Evolutionary conservation across 2,113 vertebrate species (phyloP).

Genomic region (Cochlearius cochlearius): DNA sequence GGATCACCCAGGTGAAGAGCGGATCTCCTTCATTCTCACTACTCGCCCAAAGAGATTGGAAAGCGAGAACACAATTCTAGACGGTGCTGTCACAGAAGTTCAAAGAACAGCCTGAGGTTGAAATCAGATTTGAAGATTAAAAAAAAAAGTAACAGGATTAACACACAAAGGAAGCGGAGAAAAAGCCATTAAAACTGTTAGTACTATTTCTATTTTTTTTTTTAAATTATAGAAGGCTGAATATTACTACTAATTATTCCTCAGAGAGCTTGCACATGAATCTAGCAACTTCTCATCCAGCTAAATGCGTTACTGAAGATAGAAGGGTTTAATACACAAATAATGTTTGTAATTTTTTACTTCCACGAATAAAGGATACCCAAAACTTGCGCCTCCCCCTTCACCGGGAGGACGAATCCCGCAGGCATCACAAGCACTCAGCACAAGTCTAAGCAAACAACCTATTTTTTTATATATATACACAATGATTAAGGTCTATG

Average conservation of each 20-base stretch:
- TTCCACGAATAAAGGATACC: neutral
- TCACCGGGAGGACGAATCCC: neutral
- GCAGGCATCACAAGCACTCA: neutral
- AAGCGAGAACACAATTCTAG: neutral
- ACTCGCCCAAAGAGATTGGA: neutral
- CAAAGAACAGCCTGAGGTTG: neutral
- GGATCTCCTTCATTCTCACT: neutral
- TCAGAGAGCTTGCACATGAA: neutral
- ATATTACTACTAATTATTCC: neutral
- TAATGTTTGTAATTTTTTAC: neutral
- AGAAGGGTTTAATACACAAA: neutral
- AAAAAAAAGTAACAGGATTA: neutral
- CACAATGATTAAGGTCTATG: neutral
- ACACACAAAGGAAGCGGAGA: neutral
- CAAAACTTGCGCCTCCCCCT: neutral
- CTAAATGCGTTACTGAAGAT: fast-evolving
- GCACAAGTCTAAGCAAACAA: neutral
- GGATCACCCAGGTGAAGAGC: neutral
- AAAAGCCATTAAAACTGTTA: neutral
- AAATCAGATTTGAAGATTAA: neutral
- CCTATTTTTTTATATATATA: neutral
- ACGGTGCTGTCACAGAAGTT: neutral
- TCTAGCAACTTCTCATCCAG: neutral
- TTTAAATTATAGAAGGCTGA: neutral
- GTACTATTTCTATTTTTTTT: neutral